Evolutionary conservation across 2,797 vertebrate species (phyloP).

Genomic region (Hoplostethus atlanticus): DNA sequence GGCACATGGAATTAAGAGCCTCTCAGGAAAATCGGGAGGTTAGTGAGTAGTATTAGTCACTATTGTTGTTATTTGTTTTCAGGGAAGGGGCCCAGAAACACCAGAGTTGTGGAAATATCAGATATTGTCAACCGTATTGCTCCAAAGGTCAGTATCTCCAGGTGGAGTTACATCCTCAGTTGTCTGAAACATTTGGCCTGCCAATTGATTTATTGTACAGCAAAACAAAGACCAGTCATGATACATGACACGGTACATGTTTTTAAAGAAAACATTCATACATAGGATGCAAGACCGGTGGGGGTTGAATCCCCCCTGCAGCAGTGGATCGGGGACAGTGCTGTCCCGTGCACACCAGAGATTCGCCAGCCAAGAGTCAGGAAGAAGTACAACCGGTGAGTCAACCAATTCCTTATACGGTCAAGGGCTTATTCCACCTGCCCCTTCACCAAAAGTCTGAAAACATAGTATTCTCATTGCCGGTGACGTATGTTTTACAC

Average conservation of each 20-base stretch:
- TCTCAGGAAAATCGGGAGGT: too few relatives aligned
- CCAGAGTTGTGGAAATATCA: conserved; percentile 80
- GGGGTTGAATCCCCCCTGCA: conserved; percentile 84
- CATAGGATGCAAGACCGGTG: conserved; percentile 85
- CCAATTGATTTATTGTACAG: not conserved
- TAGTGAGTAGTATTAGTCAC: not conserved
- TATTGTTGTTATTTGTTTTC: conserved; percentile 2
- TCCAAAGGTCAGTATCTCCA: conserved; percentile 78
- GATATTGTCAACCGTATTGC: conserved; percentile 86
- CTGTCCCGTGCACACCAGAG: conserved; percentile 88
- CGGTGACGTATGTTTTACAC: too few relatives aligned
- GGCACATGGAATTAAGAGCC: too few relatives aligned
- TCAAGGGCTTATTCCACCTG: not conserved
- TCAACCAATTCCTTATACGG: not conserved
- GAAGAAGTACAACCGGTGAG: conserved; percentile 76
- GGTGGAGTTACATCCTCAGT: not conserved
- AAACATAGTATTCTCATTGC: too few relatives aligned
- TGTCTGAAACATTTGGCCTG: not conserved
- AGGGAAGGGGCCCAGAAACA: conserved; percentile 44
- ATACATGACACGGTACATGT: not conserved
- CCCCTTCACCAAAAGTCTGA: too few relatives aligned
- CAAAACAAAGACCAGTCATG: not conserved
- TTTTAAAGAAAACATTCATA: not conserved
- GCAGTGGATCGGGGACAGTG: conserved; percentile 92
- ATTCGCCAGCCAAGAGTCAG: conserved; percentile 62